A percentile compares a stretch with the other conserved stretches of the same genome.
phyloP scores from a whole-genome alignment of 2,888 invertebrate genomes.

The Deroplatys truncata region DNA sequence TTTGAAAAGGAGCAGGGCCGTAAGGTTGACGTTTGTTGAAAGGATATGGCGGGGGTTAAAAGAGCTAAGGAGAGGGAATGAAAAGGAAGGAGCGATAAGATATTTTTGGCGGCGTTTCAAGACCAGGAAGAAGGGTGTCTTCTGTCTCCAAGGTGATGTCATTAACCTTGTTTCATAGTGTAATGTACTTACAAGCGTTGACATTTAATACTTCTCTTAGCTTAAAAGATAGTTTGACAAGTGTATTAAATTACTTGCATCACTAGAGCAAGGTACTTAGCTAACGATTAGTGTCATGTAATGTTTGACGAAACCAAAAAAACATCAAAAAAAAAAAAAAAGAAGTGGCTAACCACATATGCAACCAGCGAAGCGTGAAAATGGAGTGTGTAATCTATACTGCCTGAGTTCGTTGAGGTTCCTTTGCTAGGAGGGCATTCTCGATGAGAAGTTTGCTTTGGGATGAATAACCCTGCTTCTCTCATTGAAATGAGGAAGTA shows the following conservation, averaged over 20 bases:
- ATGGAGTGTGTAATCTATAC: no score
- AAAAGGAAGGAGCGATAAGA: background rate
- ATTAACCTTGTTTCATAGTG: background rate
- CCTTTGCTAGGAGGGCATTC: no score
- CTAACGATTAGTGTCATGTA: no score
- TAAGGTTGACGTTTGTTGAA: background rate
- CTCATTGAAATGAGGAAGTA: no score
- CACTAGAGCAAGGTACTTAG: no score
- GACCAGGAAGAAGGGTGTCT: background rate
- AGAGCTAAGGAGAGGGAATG: background rate
- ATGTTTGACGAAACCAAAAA: no score
- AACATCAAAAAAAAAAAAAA: no score
- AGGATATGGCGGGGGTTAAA: background rate
- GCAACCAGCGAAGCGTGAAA: no score
- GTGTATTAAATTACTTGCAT: background rate
- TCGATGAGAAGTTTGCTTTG: no score
- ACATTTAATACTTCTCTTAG: background rate
- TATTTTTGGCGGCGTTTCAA: slow-evolving; percentile 14
- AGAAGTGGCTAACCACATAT: no score
- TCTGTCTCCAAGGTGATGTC: background rate
- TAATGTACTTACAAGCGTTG: background rate
- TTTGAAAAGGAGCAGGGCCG: background rate
- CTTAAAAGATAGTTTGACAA: background rate
- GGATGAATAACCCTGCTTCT: no score
- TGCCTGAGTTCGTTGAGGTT: no score